Evolutionary conservation across 2,113 vertebrate species (phyloP).

Genomic region (Spea bombifrons): DNA sequence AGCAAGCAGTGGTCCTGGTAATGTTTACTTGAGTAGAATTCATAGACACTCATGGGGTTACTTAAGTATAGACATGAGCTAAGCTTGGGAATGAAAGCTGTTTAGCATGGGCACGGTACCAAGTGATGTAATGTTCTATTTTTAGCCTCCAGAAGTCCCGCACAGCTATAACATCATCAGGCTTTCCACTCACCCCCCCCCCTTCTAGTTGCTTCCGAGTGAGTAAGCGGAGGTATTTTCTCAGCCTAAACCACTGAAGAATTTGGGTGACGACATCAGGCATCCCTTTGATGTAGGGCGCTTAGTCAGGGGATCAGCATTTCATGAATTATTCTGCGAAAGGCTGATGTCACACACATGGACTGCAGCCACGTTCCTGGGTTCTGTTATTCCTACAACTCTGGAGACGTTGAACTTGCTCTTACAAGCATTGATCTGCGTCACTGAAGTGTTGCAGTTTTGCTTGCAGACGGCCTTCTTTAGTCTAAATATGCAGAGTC

Average conservation of each 20-base stretch:
- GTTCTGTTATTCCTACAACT: neutral
- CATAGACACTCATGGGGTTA: constrained; percentile 26
- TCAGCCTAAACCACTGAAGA: constrained; percentile 43
- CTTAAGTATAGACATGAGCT: constrained; percentile 46
- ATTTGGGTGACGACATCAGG: constrained; percentile 37
- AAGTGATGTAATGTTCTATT: constrained; percentile 50
- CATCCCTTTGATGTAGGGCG: neutral
- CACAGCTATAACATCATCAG: constrained; percentile 10
- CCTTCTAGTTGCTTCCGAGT: constrained; percentile 54
- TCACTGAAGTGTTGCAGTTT: neutral
- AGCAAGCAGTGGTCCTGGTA: no score
- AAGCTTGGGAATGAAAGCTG: constrained; percentile 36
- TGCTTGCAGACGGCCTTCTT: neutral
- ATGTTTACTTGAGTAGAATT: neutral
- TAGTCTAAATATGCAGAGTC: neutral
- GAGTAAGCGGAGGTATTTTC: constrained; percentile 54
- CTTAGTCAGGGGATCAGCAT: constrained; percentile 23
- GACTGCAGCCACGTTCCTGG: constrained; percentile 10
- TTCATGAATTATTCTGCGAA: constrained; percentile 17
- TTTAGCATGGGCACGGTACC: constrained; percentile 34
- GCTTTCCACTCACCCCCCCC: constrained; percentile 47
- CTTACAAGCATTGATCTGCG: constrained; percentile 10
- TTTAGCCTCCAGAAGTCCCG: constrained; percentile 42
- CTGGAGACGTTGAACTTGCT: neutral
- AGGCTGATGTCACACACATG: constrained; percentile 10